phyloP scores from a whole-genome alignment of 1,140 invertebrate species.

The Penaeus japonicus region DNA sequence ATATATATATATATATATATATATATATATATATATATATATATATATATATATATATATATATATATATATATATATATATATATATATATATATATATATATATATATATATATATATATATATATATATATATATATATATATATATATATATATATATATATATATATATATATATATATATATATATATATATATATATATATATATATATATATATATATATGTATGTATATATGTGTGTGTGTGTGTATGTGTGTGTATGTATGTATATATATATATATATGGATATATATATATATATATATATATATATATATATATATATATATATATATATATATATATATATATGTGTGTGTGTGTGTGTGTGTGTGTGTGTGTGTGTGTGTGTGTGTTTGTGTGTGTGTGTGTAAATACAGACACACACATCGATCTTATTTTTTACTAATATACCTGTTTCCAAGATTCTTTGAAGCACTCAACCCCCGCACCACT shows the following conservation, averaged over 20 bases:
- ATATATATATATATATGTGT: too few species aligned
- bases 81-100: neutral
- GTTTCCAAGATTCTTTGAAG: too few species aligned
- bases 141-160: neutral
- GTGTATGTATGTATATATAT: too few species aligned
- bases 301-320: too few species aligned
- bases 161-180: neutral
- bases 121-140: neutral
- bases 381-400: too few species aligned
- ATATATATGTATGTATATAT: neutral
- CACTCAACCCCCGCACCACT: too few species aligned
- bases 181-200: neutral
- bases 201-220: neutral
- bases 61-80: slow-evolving; percentile 2
- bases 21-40: slow-evolving; percentile 35
- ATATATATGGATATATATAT: too few species aligned
- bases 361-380: too few species aligned
- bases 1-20: slow-evolving; percentile 46
- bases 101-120: neutral
- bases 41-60: slow-evolving; percentile 34
- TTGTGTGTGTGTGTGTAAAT: too few species aligned
- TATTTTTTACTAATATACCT: too few species aligned
- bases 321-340: too few species aligned
- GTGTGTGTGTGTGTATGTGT: neutral
- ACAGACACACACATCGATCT: too few species aligned